Evolutionary conservation across 1,140 invertebrate genomes (phyloP).

Genomic region (Leptopilina boulardi): DNA sequence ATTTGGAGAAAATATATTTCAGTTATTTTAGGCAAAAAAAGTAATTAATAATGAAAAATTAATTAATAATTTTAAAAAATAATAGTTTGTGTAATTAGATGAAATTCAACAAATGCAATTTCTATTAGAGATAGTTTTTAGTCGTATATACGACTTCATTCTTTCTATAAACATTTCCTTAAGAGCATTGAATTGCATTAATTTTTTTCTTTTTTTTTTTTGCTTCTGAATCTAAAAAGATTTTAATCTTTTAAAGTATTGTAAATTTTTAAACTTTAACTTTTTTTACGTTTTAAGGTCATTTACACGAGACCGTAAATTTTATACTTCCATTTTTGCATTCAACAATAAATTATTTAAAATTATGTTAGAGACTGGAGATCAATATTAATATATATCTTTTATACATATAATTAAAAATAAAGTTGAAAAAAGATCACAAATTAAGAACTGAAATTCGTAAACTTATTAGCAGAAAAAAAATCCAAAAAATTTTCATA

Average conservation of each 20-base stretch:
- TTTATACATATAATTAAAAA: no score
- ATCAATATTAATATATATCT: no score
- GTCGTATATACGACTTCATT: not conserved
- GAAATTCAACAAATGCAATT: not conserved
- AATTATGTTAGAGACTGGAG: not conserved
- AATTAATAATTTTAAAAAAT: not conserved
- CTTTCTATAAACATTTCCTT: not conserved
- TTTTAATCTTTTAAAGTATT: not conserved
- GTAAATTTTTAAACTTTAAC: not conserved
- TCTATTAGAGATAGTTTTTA: conserved; percentile 19
- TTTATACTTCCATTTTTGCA: conserved; percentile 5
- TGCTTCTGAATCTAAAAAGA: not conserved
- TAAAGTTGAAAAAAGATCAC: no score
- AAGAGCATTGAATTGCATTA: not conserved
- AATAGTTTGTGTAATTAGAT: no score
- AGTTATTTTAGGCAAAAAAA: no score
- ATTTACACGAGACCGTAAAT: conserved; percentile 19
- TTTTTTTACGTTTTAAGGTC: conserved; percentile 12
- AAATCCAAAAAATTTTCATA: no score
- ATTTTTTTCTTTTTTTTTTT: not conserved
- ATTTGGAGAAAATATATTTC: not conserved
- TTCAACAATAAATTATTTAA: conserved; percentile 4
- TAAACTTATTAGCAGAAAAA: no score
- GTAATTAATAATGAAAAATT: not conserved
- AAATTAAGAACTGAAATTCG: no score